A percentile compares a stretch with the other conserved stretches of the same genome.
phyloP scores from a whole-genome alignment of 2,113 vertebrate species.

The Mus musculus region DNA sequence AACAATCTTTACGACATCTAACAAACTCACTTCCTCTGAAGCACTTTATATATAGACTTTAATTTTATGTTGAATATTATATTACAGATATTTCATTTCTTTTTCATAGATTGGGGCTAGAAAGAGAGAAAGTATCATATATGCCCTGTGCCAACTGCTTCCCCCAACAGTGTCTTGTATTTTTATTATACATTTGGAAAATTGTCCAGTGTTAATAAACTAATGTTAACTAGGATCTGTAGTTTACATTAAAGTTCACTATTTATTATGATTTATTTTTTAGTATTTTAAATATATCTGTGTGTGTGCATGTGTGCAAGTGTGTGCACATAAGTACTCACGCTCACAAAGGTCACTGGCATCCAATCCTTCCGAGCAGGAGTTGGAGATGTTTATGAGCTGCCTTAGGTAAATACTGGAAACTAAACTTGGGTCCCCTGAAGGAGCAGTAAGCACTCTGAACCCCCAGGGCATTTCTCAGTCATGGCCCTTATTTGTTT shows the following conservation, averaged over 20 bases:
- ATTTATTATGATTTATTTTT: not conserved
- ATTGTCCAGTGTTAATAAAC: not conserved
- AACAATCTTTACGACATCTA: not conserved
- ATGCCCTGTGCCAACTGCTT: not conserved
- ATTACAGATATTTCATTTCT: not conserved
- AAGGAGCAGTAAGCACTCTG: not conserved
- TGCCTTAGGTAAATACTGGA: not conserved
- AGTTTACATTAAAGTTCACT: not conserved
- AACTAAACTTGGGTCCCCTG: not conserved
- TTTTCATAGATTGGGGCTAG: not conserved
- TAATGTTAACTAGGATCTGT: not conserved
- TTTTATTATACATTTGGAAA: not conserved
- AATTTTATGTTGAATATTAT: conserved; percentile 39
- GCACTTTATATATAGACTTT: not conserved
- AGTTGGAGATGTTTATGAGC: not conserved
- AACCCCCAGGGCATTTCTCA: too few species aligned
- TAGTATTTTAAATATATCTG: not conserved
- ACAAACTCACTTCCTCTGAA: not conserved
- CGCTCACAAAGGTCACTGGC: not conserved
- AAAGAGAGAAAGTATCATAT: not conserved
- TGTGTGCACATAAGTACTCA: too few species aligned
- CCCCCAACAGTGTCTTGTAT: not conserved
- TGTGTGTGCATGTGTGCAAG: not conserved
- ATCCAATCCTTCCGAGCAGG: not conserved
- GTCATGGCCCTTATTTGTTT: not conserved